These are phyloP conservation scores for Limnodromus scolopaceus DNA, from an alignment of 2,797 vertebrate species.

Conservation along the genomic window DNA sequence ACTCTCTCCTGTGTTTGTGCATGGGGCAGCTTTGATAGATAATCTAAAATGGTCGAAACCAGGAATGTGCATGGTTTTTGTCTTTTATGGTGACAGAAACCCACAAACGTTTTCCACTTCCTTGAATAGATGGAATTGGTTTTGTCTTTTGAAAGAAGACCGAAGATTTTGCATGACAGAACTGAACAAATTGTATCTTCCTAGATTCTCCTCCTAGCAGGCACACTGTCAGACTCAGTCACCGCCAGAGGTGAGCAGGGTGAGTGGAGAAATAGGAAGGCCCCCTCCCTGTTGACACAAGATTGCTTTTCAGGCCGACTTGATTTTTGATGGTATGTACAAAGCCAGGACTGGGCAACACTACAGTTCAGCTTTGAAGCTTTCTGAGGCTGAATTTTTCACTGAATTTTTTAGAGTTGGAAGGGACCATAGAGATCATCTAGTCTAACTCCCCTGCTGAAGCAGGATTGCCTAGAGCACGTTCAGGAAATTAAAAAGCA, in stretches of 20 bases:
- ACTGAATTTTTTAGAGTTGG: too few relatives aligned
- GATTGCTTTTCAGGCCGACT: constrained; percentile 12
- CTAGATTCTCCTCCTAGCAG: constrained; percentile 45
- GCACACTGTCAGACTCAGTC: constrained; percentile 47
- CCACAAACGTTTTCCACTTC: constrained; percentile 45
- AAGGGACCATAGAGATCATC: too few relatives aligned
- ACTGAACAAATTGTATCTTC: constrained; percentile 46
- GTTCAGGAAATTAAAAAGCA: not conserved
- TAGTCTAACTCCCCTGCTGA: too few relatives aligned
- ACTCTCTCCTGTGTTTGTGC: not conserved
- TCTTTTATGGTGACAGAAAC: constrained; percentile 12
- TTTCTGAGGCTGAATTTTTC: not conserved
- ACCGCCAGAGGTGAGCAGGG: not conserved
- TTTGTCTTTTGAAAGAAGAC: constrained; percentile 57
- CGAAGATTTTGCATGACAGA: constrained; percentile 50
- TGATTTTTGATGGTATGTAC: not conserved
- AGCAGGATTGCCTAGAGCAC: too few relatives aligned
- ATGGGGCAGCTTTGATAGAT: not conserved
- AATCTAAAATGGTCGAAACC: not conserved
- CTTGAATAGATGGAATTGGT: constrained; percentile 41
- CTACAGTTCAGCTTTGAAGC: not conserved
- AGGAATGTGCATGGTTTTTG: not conserved
- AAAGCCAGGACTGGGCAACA: not conserved
- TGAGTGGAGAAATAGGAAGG: not conserved
- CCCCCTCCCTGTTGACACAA: constrained; percentile 1